Evolutionary conservation across 1,140 invertebrate species (phyloP), one percentile per base, ranked within the genome.

Genomic region (Nasonia longicornis): DNA sequence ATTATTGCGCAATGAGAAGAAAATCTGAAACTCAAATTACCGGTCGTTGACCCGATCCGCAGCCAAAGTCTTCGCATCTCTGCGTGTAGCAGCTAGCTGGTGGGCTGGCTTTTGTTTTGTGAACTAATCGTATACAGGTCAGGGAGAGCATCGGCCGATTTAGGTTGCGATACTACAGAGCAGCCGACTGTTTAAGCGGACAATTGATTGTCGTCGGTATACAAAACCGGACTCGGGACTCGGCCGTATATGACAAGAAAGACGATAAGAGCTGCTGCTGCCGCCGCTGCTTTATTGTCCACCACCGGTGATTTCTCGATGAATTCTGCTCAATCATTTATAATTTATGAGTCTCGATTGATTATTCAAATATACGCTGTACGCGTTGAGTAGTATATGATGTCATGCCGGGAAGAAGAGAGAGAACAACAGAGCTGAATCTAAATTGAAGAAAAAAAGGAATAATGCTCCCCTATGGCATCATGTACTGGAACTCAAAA

Each of bases 131-230:
- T 85, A 85, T 85, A 84, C 83, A 85, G 86, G 84, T 84, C 84
- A 84, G 74, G 63, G 31, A 84, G 76, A 83, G 3, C 84, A 89
- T 86, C 85, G 87, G 79, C 81, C 86, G 87, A 87, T 89, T 89
- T 88, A 86, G 85, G 85, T 85, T 86, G 86, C 82, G 84, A 86
- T 80, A 86, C 82, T 20, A 70, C 73, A 80, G 78, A 42, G 38
- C 82, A 58, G 85, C 81, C 81, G 80, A 84, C 84, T 87, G 88
- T 87, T 88, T 89, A 86, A 88, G 45, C 86, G 82, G 84, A 84
- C 88, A 90, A 90, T 89, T 90, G 88, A 85, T 88, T 86, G 87
- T 87, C 88, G 88, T 87, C 88, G 87, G 87, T 87, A 87, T 85
- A 88, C 85, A 88, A 88, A 89, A 88, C 84, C 85, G 79, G 77